phyloP scores from a whole-genome alignment of 2,888 invertebrate genomes.

The Drosophila meridionalis region DNA sequence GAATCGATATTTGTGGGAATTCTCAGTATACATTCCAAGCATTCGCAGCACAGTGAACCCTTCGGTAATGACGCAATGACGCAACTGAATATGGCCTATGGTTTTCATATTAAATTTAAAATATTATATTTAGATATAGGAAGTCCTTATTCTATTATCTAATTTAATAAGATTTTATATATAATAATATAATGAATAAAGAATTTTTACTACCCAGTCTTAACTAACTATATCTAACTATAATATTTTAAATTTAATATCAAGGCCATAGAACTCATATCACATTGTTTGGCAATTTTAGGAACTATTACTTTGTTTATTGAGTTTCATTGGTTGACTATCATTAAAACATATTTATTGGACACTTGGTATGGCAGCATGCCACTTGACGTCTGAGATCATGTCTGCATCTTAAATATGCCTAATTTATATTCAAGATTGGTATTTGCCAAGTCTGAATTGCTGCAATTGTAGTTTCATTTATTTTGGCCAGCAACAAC shows the following conservation, averaged over 20 bases:
- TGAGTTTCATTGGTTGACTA: not conserved
- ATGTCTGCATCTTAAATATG: not conserved
- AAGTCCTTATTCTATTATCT: too few species aligned
- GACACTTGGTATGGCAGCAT: not conserved
- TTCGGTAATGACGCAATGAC: not conserved
- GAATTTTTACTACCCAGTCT: too few species aligned
- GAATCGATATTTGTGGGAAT: slow-evolving; percentile 9
- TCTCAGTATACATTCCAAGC: slow-evolving; percentile 5
- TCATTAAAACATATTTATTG: not conserved
- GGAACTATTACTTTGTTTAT: not conserved
- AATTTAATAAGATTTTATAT: too few species aligned
- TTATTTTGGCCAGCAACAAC: slow-evolving; percentile 21
- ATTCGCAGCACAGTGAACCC: slow-evolving; percentile 4
- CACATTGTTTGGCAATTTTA: not conserved
- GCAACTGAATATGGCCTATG: not conserved
- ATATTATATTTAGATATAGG: not conserved
- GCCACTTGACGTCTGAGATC: not conserved
- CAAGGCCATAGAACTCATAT: too few species aligned
- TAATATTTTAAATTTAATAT: too few species aligned
- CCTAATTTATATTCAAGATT: not conserved
- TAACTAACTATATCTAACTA: too few species aligned
- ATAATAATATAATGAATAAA: too few species aligned
- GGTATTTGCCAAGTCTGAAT: not conserved
- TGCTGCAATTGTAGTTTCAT: slow-evolving; percentile 40
- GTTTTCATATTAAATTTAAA: not conserved